Conservation (phyloP, 2,113 vertebrate species). For the Brachyhypopomus gauderio region DNA sequence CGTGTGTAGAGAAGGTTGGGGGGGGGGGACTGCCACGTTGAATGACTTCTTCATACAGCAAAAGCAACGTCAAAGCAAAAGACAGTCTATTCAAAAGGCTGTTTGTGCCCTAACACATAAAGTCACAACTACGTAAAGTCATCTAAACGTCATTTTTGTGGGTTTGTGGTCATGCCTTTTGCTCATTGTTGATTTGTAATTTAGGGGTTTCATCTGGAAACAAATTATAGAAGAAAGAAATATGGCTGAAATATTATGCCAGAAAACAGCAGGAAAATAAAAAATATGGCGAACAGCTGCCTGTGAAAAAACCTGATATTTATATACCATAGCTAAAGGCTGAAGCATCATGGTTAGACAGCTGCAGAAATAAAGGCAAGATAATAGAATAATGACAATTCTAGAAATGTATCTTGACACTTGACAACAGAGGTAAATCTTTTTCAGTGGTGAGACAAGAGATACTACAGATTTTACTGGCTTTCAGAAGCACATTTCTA, state of each 20-base stretch:
- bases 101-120: background rate
- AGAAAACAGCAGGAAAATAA: background rate
- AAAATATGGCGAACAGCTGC: conserved; percentile 69
- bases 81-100: background rate
- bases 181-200: background rate
- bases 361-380: no score
- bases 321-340: background rate
- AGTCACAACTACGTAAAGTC: background rate
- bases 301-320: conserved; percentile 44
- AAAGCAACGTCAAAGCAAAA: conserved; percentile 26
- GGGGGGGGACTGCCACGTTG: conserved; percentile 59
- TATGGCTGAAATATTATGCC: background rate
- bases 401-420: background rate
- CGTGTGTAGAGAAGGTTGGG: conserved; percentile 44
- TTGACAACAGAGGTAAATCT: no score
- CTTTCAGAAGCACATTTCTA: no score
- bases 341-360: background rate
- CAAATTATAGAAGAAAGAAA: conserved; percentile 12
- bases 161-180: conserved; percentile 13
- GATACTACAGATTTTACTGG: no score
- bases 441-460: no score
- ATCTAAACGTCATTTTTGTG: background rate
- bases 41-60: conserved; percentile 34
- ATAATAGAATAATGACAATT: background rate
- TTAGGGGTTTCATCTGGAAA: background rate